Evolutionary conservation across 2,888 invertebrate genomes (phyloP), one percentile per base, ranked within the genome.

Genomic region (Belgica antarctica): DNA sequence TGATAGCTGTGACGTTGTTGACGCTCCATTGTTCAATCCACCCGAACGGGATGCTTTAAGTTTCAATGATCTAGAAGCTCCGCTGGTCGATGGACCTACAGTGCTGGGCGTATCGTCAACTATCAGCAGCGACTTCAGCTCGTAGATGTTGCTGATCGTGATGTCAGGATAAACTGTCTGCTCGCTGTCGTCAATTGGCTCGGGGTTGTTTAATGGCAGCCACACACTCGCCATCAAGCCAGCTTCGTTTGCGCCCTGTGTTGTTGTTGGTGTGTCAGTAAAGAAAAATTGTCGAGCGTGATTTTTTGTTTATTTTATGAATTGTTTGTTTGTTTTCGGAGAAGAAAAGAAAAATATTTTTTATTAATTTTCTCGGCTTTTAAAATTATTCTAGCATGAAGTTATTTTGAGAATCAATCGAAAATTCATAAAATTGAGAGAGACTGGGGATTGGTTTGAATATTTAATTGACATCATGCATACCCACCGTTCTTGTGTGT

Each of bases 141-240:
- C 86, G 10, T 84, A 86, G 63, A 89, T 84, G 72, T 84, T 83
- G 73, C 84, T 82, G 72, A 89, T 84, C 4, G 85, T 86, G 76
- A 84, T 86, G 78, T 88, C 86, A 0, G 89, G 89, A 73, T 80
- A 80, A 73, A 82, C 81, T 15, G 75, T 75, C 24, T 79, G 78
- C 4, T 73, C 74, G 71, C 83, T 82, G 22, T 73, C 73, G 36
- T 74, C 74, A 1, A 71, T 62, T 25, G 75, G 31, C 36, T 76
- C 75, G 12, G 75, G 75, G 66, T 81, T 81, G 70, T 81, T 81
- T 52, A 88, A 78, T 27, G 90, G 90, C 73, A 91, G 84, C 92
- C 92, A 92, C 19, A 93, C 88, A 0, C 92, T 92, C 31, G 88
- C 89, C 12, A 87, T 89, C 71, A 91, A 78, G 74, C 87, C 86